Conservation (phyloP, 2,888 invertebrate genomes). For the Caenorhabditis zanzibari region DNA sequence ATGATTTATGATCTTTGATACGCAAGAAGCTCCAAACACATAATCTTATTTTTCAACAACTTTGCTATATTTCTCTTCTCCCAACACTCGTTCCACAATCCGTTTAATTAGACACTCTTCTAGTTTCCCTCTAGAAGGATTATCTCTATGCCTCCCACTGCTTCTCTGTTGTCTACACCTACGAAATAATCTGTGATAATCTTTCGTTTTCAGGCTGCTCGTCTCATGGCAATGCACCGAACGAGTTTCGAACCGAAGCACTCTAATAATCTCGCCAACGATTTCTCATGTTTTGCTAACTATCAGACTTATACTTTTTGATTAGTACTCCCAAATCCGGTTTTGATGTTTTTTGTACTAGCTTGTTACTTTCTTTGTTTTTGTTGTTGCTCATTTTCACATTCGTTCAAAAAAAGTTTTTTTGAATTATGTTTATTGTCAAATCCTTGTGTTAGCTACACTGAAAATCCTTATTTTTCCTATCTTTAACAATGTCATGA, state of each 20-base stretch:
- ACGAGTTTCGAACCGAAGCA: conserved; percentile 90
- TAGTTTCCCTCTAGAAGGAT: background rate
- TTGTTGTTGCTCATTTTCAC: conserved; percentile 9
- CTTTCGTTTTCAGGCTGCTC: conserved; percentile 81
- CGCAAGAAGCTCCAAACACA: background rate
- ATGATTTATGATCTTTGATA: background rate
- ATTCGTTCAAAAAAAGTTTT: conserved; percentile 21
- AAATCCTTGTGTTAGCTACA: conserved; percentile 1
- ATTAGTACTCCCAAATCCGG: background rate
- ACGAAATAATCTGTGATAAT: conserved; percentile 24
- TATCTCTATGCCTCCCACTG: conserved; percentile 2
- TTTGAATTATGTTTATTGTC: background rate
- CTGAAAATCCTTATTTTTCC: conserved; percentile 4
- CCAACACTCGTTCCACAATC: background rate
- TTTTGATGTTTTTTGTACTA: conserved; percentile 13
- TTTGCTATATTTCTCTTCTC: background rate
- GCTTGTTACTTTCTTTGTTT: conserved; percentile 10
- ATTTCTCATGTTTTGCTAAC: conserved; percentile 94
- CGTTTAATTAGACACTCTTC: conserved; percentile 3
- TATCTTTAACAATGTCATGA: background rate
- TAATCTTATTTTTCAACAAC: background rate
- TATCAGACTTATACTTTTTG: conserved; percentile 84
- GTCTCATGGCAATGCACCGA: conserved; percentile 87
- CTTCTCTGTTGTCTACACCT: conserved; percentile 10
- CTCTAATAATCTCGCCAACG: conserved; percentile 93